phyloP scores from a whole-genome alignment of 2,888 invertebrate genomes.

The Drosophila yooni region DNA sequence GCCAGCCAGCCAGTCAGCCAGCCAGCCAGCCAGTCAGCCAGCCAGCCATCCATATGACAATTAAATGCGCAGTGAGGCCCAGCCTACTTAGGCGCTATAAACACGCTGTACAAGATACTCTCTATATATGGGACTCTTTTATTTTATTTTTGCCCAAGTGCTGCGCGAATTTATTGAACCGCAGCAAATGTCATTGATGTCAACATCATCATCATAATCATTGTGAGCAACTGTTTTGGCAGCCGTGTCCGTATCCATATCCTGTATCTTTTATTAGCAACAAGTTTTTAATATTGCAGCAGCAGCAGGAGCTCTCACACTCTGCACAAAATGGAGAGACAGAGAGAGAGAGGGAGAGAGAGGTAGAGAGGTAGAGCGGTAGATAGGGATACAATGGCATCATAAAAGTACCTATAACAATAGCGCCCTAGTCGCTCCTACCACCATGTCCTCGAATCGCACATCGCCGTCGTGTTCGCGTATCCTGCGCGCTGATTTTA shows the following conservation, averaged over 20 bases:
- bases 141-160: conserved; percentile 38
- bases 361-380: not conserved
- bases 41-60: conserved; percentile 58
- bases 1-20: conserved; percentile 40
- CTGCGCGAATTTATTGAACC: conserved; percentile 80
- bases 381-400: conserved; percentile 44
- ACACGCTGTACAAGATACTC: conserved; percentile 21
- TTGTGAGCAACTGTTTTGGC: conserved; percentile 40
- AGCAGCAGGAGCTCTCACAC: conserved; percentile 49
- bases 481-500: conserved; percentile 62
- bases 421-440: conserved; percentile 58
- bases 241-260: conserved; percentile 48
- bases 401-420: conserved; percentile 69
- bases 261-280: conserved; percentile 76
- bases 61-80: conserved; percentile 73
- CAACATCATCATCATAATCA: conserved; percentile 54
- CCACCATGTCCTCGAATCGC: conserved; percentile 34
- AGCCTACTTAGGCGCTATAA: conserved; percentile 70
- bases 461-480: conserved; percentile 47
- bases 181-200: conserved; percentile 80
- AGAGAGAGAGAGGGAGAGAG: not conserved
- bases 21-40: conserved; percentile 30
- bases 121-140: not conserved
- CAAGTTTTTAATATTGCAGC: conserved; percentile 76
- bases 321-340: not conserved